phyloP scores from a whole-genome alignment of 92 coral and sea anemone genomes.

The Ricordea florida region DNA sequence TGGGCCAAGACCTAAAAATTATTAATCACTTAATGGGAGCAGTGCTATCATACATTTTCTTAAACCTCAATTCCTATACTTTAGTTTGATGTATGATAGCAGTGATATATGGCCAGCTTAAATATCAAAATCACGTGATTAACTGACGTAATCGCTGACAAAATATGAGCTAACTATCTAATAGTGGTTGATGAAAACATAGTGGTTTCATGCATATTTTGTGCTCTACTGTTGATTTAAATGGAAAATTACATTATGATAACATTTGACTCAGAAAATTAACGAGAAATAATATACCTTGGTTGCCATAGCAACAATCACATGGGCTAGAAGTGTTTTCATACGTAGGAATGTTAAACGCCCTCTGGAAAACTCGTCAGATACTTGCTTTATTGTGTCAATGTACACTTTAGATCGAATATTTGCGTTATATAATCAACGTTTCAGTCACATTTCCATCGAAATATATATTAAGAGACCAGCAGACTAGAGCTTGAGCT shows the following conservation, averaged over 20 bases:
- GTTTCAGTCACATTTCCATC: too few species aligned
- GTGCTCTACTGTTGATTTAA: too few species aligned
- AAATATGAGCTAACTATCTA: conserved; percentile 6
- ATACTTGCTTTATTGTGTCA: not conserved
- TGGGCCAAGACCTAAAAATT: conserved; percentile 15
- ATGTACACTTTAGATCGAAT: not conserved
- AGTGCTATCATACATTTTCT: conserved; percentile 6
- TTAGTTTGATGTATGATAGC: conserved; percentile 25
- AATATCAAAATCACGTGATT: conserved; percentile 26
- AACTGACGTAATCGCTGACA: conserved; percentile 14
- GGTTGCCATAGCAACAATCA: too few species aligned
- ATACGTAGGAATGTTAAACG: too few species aligned
- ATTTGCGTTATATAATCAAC: not conserved
- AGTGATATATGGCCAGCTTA: conserved; percentile 6
- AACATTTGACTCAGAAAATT: too few species aligned
- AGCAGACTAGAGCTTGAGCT: too few species aligned
- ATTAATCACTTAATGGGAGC: not conserved
- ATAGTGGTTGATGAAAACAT: not conserved
- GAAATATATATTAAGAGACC: too few species aligned
- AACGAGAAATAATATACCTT: too few species aligned
- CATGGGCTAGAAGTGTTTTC: too few species aligned
- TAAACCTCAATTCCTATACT: conserved; percentile 9
- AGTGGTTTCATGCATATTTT: not conserved
- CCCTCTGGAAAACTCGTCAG: not conserved
- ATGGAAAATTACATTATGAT: too few species aligned